Base-by-base conservation (phyloP, 2,797 vertebrate species). In the Tapirus indicus region DNA sequence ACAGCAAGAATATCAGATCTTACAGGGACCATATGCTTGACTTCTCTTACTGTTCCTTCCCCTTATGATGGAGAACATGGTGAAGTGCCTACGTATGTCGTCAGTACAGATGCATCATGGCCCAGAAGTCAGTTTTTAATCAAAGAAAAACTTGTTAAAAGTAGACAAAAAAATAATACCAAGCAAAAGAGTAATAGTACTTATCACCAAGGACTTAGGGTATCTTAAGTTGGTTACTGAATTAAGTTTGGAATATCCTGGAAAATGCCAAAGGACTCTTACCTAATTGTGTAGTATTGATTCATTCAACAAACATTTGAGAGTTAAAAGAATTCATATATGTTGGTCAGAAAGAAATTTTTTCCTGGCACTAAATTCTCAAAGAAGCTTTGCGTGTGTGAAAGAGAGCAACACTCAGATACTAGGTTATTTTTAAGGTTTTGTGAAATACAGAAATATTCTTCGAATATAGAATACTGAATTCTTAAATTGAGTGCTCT, bases 271-370 rank as follows among this genome's bases (percentile, higher is more conserved):
- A 84, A 64, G 38, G 52, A 83, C 13, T 41, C 47, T 77, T 58
- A 87, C 11, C 82, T 69, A 95, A 49, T 75, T 84, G 82, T 4
- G 27, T 23, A 75, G 13, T 56, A 91, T 41, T 88, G 25, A 72
- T 38, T 96, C 44, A 94, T 78, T 95, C 78, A 74, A 79, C n/a
- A 83, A 97, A 91, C 29, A 89, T 49, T 79, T 75, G 25, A 94
- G 47, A 89, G 52, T 90, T 54, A 94, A 35, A 87, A 88, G n/a
- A 92, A 89, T 56, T 17, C 17, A 77, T 62, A 66, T n/a, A 83
- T 38, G 29, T 44, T 86, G 32, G 2, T 91, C 68, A 93, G 56
- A 77, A 92, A 89, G 20, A 72, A 82, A 20, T 12, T 85, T 95
- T 95, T 85, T 92, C 86, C 38, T 77, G 27, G 38, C 72, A 94